Evolutionary conservation across 92 coral and sea anemone genomes (phyloP), one percentile per base, ranked within the genome.

Genomic region (Parazoanthus darwini): DNA sequence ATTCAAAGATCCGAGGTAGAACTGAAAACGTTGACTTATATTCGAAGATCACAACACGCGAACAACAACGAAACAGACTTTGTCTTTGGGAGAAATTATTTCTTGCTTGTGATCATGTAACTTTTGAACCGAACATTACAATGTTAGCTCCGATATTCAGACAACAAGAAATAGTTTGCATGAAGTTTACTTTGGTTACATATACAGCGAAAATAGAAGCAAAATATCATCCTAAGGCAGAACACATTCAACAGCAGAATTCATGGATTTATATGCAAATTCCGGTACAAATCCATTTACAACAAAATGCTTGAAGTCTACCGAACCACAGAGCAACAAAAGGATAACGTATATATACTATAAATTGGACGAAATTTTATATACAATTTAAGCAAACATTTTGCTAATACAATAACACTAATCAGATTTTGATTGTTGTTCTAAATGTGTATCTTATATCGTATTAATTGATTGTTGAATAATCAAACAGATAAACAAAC

Each of bases 401-500:
- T 71, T 42, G 63, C 79, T 84, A 14, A 82, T 42, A n/a, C 23
- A 43, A 82, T 48, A 26, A 68, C 71, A 46, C 26, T 71, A 68
- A 84, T 71, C 33, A 44, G 63, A 48, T 16, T 70, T 84, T 71
- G 67, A 70, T 84, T 71, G 65, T 43, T 51, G 25, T 26, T 84
- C 79, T 48, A 70, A 43, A 11, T 23, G 78, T 71, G 43, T 43
- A 18, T 66, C 65, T 43, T 25, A 68, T 70, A 82, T 67, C 42
- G 79, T 14, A 46, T 68, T 84, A 44, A 71, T 46, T 70, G 33
- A 0, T 7, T 38, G 75, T 42, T 82, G 74, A n/a, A 82, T 65
- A 82, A 82, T 63, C 36, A 37, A 81, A 59, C 16, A 63, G 71
- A 65, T 59, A 81, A 81, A 81, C 85, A 81, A 81, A 38, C 73